Evolutionary conservation across 2,113 vertebrate genomes (phyloP).

Genomic region (Prunella fulvescens): DNA sequence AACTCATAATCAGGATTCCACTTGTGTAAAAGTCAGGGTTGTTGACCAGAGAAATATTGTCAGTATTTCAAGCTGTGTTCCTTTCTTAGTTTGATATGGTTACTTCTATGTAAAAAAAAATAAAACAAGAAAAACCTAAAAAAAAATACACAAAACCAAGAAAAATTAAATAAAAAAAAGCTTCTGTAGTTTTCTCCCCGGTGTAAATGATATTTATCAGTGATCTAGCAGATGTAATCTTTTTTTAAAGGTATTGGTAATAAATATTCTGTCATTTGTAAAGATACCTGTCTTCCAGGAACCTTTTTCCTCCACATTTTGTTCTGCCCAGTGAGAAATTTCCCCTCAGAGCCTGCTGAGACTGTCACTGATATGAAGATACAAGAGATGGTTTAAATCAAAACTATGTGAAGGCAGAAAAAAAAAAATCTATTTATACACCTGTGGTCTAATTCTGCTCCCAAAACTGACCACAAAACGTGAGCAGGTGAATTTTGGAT

Average conservation of each 20-base stretch:
- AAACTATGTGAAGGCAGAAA: background rate
- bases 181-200: constrained; percentile 70
- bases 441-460: background rate
- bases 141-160: constrained; percentile 58
- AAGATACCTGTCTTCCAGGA: constrained; percentile 71
- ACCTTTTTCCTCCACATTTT: constrained; percentile 52
- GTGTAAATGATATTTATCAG: constrained; percentile 77
- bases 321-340: background rate
- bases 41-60: constrained; percentile 71
- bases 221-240: constrained; percentile 79
- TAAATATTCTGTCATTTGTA: constrained; percentile 84
- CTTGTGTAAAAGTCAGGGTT: constrained; percentile 72
- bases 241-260: constrained; percentile 83
- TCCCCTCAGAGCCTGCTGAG: background rate
- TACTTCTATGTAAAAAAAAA: constrained; percentile 71
- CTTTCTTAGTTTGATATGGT: constrained; percentile 76
- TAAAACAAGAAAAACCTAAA: background rate
- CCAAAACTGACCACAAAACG: background rate
- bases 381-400: background rate
- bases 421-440: background rate
- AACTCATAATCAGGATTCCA: constrained; percentile 72
- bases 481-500: background rate
- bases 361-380: background rate
- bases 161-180: constrained; percentile 53
- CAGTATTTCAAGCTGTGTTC: constrained; percentile 78